Percentiles rank a stretch among this genome's conserved stretches.
Evolutionary conservation across 2,113 vertebrate genomes (phyloP).

Genomic region (Tapirus terrestris): DNA sequence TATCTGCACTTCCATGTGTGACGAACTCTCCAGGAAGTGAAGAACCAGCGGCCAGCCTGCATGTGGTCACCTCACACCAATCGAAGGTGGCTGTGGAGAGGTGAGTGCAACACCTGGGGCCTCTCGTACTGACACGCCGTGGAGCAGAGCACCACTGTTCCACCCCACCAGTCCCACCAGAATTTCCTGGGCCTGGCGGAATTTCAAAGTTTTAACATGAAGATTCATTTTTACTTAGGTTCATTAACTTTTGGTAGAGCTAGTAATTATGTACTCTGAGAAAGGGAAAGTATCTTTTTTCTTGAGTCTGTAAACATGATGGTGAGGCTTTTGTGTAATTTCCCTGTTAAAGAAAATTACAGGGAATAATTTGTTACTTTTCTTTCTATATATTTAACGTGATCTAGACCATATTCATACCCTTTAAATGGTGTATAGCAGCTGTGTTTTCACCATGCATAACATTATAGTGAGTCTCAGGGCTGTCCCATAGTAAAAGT

Average conservation of each 20-base stretch:
- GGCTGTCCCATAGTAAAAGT: slow-evolving; percentile 15
- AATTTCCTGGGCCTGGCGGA: not conserved
- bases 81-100: slow-evolving; percentile 82
- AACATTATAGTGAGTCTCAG: not conserved
- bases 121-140: not conserved
- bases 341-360: not conserved
- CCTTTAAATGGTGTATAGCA: not conserved
- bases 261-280: slow-evolving; percentile 28
- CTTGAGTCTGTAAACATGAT: not conserved
- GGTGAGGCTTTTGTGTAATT: not conserved
- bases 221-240: not conserved
- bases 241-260: not conserved
- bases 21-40: slow-evolving; percentile 66
- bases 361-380: not conserved
- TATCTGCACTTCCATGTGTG: slow-evolving; percentile 61
- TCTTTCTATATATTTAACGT: not conserved
- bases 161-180: not conserved
- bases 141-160: not conserved
- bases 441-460: not conserved
- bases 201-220: not conserved
- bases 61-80: slow-evolving; percentile 66
- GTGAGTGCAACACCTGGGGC: slow-evolving; percentile 77
- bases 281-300: not conserved
- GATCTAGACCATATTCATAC: not conserved
- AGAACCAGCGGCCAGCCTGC: slow-evolving; percentile 23